phyloP scores from a whole-genome alignment of 1,140 invertebrate genomes.

The Bombyx mori region ASM3026992v2 NC_085109.1:8920501-8921000 shows the following conservation, averaged over 20 bases:
- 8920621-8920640: too few species aligned
- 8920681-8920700: conserved; percentile 39
- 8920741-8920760: conserved; percentile 49
- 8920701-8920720: conserved; percentile 38
- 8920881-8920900: background rate
- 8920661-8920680: conserved; percentile 23
- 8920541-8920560: too few species aligned
- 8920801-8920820: conserved; percentile 50
- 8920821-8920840: conserved; percentile 19
- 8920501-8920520: too few species aligned
- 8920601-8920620: too few species aligned
- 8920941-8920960: too few species aligned
- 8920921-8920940: too few species aligned
- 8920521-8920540: too few species aligned
- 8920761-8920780: conserved; percentile 50
- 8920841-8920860: conserved; percentile 5
- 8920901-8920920: too few species aligned
- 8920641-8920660: conserved; percentile 2
- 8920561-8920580: too few species aligned
- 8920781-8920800: conserved; percentile 47
- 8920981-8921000: too few species aligned
- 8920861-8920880: conserved; percentile 8
- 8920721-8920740: conserved; percentile 62
- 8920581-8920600: too few species aligned
- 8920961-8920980: too few species aligned